phyloP scores from a whole-genome alignment of 2,113 vertebrate species.

The Labrus mixtus region DNA sequence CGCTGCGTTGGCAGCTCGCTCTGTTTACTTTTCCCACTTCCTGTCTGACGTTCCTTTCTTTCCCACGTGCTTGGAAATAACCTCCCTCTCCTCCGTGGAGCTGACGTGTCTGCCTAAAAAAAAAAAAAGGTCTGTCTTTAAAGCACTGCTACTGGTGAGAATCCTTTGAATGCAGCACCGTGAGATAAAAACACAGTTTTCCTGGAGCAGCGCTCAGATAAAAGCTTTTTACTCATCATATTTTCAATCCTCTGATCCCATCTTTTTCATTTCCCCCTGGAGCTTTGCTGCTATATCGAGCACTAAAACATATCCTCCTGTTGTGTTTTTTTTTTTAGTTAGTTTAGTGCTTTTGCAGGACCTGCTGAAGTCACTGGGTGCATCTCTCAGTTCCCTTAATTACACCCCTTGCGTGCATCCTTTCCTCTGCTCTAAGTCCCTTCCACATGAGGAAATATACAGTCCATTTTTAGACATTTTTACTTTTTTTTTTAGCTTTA shows the following conservation, averaged over 20 bases:
- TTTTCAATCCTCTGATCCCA: constrained; percentile 5
- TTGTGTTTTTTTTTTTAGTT: neutral
- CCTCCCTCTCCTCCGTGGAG: constrained; percentile 5
- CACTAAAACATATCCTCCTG: neutral
- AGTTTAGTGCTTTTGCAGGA: neutral
- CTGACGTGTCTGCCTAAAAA: constrained; percentile 1
- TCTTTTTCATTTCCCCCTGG: constrained; percentile 2
- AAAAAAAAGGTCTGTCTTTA: neutral
- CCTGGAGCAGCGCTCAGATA: neutral
- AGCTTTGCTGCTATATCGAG: constrained; percentile 14
- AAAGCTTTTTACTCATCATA: constrained; percentile 9
- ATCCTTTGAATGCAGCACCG: neutral
- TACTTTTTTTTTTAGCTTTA: neutral
- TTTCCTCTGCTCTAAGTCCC: neutral
- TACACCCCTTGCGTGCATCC: neutral
- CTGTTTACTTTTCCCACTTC: constrained; percentile 69
- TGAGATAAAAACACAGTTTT: neutral
- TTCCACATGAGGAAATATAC: neutral
- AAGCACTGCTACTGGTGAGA: neutral
- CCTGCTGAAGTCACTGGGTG: neutral
- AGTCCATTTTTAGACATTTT: neutral
- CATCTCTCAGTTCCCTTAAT: neutral
- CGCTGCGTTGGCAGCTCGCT: constrained; percentile 54
- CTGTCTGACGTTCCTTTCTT: constrained; percentile 43
- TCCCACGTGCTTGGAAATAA: constrained; percentile 43